Conservation (phyloP, 2,113 vertebrate species). For the Egretta garzetta region DNA sequence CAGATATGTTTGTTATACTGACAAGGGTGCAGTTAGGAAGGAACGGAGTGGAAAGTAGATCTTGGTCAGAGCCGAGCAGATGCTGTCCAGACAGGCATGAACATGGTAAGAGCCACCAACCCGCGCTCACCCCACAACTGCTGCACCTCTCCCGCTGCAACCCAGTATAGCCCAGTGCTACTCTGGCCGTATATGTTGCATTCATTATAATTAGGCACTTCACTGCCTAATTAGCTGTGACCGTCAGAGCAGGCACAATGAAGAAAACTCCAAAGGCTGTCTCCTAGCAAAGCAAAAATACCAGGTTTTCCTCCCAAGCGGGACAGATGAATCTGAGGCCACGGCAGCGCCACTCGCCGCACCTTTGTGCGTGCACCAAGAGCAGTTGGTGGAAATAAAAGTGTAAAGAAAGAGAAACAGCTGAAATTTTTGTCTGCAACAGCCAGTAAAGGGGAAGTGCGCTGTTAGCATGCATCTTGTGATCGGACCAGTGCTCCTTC, state of each 20-base stretch:
- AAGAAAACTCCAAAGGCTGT: background rate
- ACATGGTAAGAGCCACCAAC: rapidly evolving
- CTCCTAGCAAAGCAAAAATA: background rate
- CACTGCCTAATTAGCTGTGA: background rate
- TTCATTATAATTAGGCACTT: background rate
- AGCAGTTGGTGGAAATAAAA: background rate
- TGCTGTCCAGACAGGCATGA: rapidly evolving
- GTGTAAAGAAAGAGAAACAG: background rate
- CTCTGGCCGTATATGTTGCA: rapidly evolving
- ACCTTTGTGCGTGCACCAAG: background rate
- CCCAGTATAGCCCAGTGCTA: background rate
- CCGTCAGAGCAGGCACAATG: background rate
- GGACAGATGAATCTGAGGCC: rapidly evolving
- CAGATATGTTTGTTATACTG: rapidly evolving
- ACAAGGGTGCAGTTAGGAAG: background rate
- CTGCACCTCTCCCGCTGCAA: background rate
- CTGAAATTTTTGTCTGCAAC: background rate
- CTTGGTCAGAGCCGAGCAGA: background rate
- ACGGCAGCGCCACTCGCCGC: rapidly evolving
- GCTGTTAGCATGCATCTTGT: rapidly evolving
- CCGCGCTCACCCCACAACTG: background rate
- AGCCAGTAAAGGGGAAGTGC: background rate
- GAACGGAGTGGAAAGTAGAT: background rate
- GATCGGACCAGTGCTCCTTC: background rate
- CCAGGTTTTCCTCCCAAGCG: background rate